phyloP scores from a whole-genome alignment of 2,888 invertebrate species.

The Volucella inflata region DNA sequence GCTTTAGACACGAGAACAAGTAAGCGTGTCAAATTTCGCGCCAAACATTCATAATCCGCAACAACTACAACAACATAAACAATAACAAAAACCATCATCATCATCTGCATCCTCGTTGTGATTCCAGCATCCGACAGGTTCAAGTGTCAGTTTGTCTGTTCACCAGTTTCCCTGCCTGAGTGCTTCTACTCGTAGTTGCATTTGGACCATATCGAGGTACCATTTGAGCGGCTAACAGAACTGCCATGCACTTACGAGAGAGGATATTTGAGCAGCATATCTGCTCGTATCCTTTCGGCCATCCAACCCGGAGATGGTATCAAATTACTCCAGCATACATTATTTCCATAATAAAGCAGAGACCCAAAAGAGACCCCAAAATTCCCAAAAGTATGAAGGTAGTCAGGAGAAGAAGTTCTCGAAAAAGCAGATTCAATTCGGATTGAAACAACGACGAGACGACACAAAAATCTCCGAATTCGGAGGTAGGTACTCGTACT shows the following conservation, averaged over 20 bases:
- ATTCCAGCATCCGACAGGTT: slow-evolving; percentile 38
- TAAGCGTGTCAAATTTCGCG: slow-evolving; percentile 71
- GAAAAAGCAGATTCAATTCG: slow-evolving; percentile 27
- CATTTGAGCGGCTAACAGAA: slow-evolving; percentile 20
- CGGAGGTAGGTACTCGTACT: slow-evolving; percentile 7
- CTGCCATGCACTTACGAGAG: slow-evolving; percentile 11
- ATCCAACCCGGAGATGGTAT: slow-evolving; percentile 50
- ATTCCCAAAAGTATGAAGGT: no score
- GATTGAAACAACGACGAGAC: slow-evolving; percentile 37
- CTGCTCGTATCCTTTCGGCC: slow-evolving; percentile 22
- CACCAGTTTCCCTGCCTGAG: slow-evolving; percentile 2
- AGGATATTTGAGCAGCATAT: slow-evolving; percentile 44
- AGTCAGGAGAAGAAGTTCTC: not conserved
- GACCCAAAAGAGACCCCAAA: not conserved
- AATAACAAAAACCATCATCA: slow-evolving; percentile 17
- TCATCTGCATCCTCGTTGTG: slow-evolving; percentile 3
- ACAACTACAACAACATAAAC: slow-evolving; percentile 44
- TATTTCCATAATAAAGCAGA: slow-evolving; percentile 24
- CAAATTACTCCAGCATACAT: slow-evolving; percentile 62
- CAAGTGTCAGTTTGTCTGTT: slow-evolving; percentile 10
- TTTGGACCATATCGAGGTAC: slow-evolving; percentile 4
- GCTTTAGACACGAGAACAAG: slow-evolving; percentile 67
- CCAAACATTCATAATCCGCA: slow-evolving; percentile 67
- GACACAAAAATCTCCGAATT: not conserved
- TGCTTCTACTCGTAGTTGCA: slow-evolving; percentile 25